These are phyloP conservation scores for Volucella inanis DNA, from an alignment of 2,888 invertebrate genomes.

Conservation along the genomic window DNA sequence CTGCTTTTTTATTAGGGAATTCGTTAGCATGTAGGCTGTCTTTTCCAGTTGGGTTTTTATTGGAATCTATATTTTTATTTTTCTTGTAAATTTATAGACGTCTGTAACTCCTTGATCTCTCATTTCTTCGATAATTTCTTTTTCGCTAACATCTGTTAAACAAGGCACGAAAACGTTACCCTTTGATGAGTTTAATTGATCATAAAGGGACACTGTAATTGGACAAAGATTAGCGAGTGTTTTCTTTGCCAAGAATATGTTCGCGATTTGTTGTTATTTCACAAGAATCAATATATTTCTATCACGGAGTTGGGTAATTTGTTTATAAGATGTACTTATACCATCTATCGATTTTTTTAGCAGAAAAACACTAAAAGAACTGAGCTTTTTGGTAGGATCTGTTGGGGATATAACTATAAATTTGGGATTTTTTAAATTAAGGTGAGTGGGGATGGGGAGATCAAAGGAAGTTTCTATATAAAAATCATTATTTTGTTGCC, in stretches of 20 bases:
- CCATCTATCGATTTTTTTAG: slow-evolving; percentile 1
- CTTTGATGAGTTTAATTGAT: slow-evolving; percentile 5
- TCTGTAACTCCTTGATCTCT: slow-evolving; percentile 16
- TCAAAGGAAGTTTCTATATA: too few species aligned
- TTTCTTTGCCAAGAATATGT: background rate
- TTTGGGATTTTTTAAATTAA: too few species aligned
- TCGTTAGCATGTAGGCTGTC: too few species aligned
- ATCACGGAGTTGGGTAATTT: slow-evolving; percentile 15
- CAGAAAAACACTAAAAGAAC: slow-evolving; percentile 3
- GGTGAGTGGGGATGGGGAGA: too few species aligned
- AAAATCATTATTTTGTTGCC: too few species aligned
- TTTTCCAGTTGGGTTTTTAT: too few species aligned
- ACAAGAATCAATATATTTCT: slow-evolving; percentile 1
- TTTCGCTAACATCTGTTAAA: slow-evolving; percentile 8
- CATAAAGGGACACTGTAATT: background rate
- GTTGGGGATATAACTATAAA: too few species aligned
- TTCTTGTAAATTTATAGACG: too few species aligned
- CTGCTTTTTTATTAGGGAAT: too few species aligned
- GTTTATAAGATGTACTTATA: slow-evolving; percentile 3
- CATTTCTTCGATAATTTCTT: slow-evolving; percentile 26
- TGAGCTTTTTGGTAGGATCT: too few species aligned
- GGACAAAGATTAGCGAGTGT: background rate
- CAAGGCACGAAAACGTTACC: slow-evolving; percentile 18
- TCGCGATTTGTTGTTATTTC: slow-evolving; percentile 2
- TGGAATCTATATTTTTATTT: too few species aligned